These are phyloP conservation scores for Cremastobaeus sp. DNA, from an alignment of 2,888 invertebrate genomes.

Conservation along the genomic window DNA sequence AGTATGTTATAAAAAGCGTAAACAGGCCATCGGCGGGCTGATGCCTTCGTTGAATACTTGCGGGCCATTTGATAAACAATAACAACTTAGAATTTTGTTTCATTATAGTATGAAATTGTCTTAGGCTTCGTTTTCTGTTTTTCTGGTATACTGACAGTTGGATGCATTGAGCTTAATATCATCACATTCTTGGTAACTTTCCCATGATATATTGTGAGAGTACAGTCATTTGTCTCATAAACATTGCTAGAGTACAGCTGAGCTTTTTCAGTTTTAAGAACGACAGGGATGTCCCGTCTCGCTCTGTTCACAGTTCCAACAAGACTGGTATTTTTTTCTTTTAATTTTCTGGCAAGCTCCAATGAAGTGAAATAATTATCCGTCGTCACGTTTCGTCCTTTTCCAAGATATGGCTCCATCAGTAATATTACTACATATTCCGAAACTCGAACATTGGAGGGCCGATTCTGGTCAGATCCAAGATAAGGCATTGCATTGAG, in stretches of 20 bases:
- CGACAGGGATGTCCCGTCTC: neutral
- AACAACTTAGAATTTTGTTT: conserved; percentile 28
- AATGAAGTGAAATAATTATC: conserved; percentile 19
- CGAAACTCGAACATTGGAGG: no score
- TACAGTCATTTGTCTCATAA: conserved; percentile 2
- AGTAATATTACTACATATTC: conserved; percentile 11
- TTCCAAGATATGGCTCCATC: conserved; percentile 4
- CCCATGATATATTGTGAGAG: conserved; percentile 20
- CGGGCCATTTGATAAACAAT: conserved; percentile 31
- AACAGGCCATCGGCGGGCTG: conserved; percentile 14
- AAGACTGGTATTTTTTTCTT: conserved; percentile 1
- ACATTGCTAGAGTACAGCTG: conserved; percentile 1
- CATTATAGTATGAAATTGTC: conserved; percentile 21
- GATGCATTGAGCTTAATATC: conserved; percentile 29
- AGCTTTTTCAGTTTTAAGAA: neutral
- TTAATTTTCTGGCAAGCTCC: neutral
- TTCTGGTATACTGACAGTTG: neutral
- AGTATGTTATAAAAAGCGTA: conserved; percentile 26
- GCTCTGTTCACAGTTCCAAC: conserved; percentile 7
- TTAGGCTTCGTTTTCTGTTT: conserved; percentile 28
- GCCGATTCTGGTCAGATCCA: no score
- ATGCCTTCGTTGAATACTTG: conserved; percentile 9
- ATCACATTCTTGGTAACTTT: conserved; percentile 12
- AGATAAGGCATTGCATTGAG: conserved; percentile 25
- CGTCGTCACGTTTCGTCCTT: conserved; percentile 11